Evolutionary conservation across 2,113 vertebrate genomes (phyloP), one percentile per base, ranked within the genome.

Genomic region (Amblyopsis rosae): DNA sequence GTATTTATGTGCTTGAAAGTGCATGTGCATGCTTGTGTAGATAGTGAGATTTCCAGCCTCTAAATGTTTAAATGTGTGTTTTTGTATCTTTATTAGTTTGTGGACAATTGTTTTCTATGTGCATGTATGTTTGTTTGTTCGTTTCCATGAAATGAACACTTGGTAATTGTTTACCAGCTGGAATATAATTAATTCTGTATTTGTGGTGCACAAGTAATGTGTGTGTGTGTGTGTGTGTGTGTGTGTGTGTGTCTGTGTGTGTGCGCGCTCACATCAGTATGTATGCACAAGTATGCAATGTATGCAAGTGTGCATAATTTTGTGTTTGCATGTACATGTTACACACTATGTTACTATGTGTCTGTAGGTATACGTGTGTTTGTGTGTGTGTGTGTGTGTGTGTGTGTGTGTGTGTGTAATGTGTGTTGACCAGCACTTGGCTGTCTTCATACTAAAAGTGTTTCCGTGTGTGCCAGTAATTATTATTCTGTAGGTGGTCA

Each of bases 381-480:
- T 51, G 32, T 55, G 63, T 54, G 63, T 65, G 62, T 65, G 33
- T 46, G 10, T 53, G 11, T 53, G 4, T 53, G 11, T 15, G 13
- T 15, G 4, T 58, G 67, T 75, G 33, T 63, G 56, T 58, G 47
- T 61, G 50, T 62, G 46, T 59, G 51, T 65, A 59, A 17, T 69
- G 50, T 12, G 9, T 46, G 16, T n/a, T 46, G 48, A 61, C 67
- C 69, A 4, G 56, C 15, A 9, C 16, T 53, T 67, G 10, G 57
- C 10, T 17, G 68, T 54, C 59, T 77, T 41, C 13, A 46, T 46
- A 54, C 61, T 75, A 3, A 73, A 85, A 87, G 75, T 65, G 69
- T 74, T 88, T 84, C 81, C 67, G 33, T 81, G 71, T 88, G 85
- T 84, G 26, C 26, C 63, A 65, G 61, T 73, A 66, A 82, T 87